A percentile compares a stretch with the other conserved stretches of the same genome.
These are phyloP conservation scores for Chaetodon auriga DNA, from an alignment of 2,113 vertebrate genomes.

Conservation along the genomic window DNA sequence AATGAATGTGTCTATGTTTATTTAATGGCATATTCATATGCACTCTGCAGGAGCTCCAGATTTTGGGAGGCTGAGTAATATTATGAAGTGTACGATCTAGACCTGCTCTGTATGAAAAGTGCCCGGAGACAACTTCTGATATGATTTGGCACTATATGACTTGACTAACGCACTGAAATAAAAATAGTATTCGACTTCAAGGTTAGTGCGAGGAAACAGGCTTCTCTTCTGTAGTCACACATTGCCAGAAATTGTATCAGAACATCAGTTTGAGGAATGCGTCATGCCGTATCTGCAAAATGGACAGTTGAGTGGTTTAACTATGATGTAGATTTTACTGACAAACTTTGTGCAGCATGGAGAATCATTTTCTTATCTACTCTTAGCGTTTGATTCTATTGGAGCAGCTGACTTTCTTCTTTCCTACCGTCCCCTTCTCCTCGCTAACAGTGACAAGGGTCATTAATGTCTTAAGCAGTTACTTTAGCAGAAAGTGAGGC, in stretches of 20 bases:
- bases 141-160: no score
- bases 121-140: no score
- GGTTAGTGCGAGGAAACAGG: neutral
- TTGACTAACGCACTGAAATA: neutral
- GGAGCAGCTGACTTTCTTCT: neutral
- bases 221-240: neutral
- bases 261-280: constrained; percentile 6
- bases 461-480: constrained; percentile 26
- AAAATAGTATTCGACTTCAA: neutral
- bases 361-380: neutral
- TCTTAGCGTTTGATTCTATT: neutral
- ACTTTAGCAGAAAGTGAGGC: constrained; percentile 11
- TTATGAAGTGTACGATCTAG: no score
- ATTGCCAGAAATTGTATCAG: neutral
- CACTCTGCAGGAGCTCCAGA: neutral
- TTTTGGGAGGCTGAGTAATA: neutral
- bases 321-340: neutral
- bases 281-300: neutral
- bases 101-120: no score
- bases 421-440: neutral
- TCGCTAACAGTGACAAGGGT: neutral
- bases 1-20: constrained; percentile 11
- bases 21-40: constrained; percentile 25
- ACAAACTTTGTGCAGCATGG: neutral
- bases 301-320: neutral